Conservation (phyloP, 2,113 vertebrate species). For the Globicephala melas region DNA sequence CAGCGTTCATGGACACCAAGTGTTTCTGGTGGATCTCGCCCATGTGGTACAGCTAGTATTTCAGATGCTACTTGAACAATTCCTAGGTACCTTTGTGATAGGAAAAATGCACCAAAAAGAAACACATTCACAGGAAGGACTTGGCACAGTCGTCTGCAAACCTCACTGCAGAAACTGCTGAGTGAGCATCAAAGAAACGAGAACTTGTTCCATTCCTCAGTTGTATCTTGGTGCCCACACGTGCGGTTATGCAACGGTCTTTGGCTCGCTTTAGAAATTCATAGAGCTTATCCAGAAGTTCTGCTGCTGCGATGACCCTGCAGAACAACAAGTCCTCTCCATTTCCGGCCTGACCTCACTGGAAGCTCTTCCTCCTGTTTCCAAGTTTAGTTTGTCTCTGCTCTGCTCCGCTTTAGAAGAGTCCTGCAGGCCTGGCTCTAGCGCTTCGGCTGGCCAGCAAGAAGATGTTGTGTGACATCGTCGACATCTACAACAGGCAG, state of each 20-base stretch:
- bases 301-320: not conserved
- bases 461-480: not conserved
- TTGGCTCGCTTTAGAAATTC: conserved; percentile 60
- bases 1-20: not conserved
- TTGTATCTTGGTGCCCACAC: conserved; percentile 21
- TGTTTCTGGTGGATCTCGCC: not conserved
- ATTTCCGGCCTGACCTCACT: conserved; percentile 46
- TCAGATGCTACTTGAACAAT: not conserved
- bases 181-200: conserved; percentile 44
- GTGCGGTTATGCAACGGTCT: conserved; percentile 64
- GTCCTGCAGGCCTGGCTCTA: too few relatives aligned
- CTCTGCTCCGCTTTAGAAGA: not conserved
- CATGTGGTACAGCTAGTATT: not conserved
- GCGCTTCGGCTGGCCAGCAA: not conserved
- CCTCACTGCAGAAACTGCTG: conserved; percentile 25
- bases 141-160: conserved; percentile 5
- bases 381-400: not conserved
- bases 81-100: accelerated
- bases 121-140: not conserved
- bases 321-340: not conserved
- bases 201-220: not conserved
- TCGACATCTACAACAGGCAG: not conserved
- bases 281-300: conserved; percentile 53
- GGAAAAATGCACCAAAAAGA: not conserved
- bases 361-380: conserved; percentile 23